Evolutionary conservation across 2,797 vertebrate species (phyloP).

Genomic region (Netta rufina): DNA sequence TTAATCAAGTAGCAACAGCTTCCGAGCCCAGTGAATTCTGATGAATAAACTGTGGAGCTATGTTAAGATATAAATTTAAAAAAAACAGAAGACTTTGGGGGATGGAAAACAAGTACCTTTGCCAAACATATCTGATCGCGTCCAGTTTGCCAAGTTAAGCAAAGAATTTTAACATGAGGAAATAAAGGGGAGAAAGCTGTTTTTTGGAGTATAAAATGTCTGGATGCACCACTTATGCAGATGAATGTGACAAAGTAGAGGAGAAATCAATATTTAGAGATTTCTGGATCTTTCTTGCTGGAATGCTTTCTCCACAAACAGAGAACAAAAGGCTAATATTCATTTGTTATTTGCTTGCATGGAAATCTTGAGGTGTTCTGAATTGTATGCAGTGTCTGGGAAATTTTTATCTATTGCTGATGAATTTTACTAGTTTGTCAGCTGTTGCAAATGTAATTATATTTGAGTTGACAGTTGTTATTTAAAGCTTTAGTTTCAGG

Average conservation of each 20-base stretch:
- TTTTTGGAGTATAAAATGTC: neutral
- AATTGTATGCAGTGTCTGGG: neutral
- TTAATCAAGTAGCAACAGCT: neutral
- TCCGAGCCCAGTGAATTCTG: neutral
- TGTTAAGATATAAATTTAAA: neutral
- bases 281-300: neutral
- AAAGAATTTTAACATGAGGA: neutral
- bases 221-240: neutral
- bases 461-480: neutral
- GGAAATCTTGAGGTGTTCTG: neutral
- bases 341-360: neutral
- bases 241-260: neutral
- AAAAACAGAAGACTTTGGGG: neutral
- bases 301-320: neutral
- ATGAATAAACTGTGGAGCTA: neutral
- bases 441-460: neutral
- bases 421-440: neutral
- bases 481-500: neutral
- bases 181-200: neutral
- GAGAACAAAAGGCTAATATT: neutral
- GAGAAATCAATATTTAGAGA: neutral
- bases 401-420: neutral
- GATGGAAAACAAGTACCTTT: neutral
- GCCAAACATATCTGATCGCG: neutral
- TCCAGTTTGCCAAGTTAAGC: neutral